Conservation (phyloP, 2,113 vertebrate species). For the Jaculus jaculus region DNA sequence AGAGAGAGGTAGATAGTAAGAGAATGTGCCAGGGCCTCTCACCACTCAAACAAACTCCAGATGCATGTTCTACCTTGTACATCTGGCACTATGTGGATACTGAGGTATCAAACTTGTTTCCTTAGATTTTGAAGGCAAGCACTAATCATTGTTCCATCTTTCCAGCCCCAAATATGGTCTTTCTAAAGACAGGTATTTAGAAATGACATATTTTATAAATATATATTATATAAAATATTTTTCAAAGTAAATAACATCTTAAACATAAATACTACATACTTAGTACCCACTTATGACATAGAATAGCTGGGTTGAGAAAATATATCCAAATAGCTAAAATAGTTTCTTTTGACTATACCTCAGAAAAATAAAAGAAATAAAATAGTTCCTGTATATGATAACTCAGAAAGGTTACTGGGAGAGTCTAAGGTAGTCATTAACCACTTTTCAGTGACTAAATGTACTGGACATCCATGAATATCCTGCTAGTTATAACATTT, state of each 20-base stretch:
- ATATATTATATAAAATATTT: background rate
- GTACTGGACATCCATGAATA: background rate
- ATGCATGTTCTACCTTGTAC: too few relatives aligned
- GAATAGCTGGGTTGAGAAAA: background rate
- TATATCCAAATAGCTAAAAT: background rate
- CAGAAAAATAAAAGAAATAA: background rate
- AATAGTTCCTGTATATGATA: background rate
- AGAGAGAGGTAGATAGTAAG: too few relatives aligned
- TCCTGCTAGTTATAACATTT: background rate
- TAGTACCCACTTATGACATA: background rate
- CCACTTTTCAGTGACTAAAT: background rate
- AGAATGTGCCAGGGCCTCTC: too few relatives aligned
- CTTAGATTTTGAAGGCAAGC: too few relatives aligned
- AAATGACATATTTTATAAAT: constrained; percentile 20
- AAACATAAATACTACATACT: background rate
- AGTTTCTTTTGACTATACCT: background rate
- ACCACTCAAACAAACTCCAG: too few relatives aligned
- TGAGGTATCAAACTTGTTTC: too few relatives aligned
- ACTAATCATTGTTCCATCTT: too few relatives aligned
- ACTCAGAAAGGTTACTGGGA: background rate
- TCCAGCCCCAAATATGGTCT: background rate
- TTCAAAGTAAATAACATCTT: background rate
- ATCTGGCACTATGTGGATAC: too few relatives aligned
- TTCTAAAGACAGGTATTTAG: background rate
- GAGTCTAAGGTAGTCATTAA: background rate